Base-by-base conservation (phyloP, 30 jellyfish, hydroid and myxozoan species). In the Catostylus mosaicus region DNA sequence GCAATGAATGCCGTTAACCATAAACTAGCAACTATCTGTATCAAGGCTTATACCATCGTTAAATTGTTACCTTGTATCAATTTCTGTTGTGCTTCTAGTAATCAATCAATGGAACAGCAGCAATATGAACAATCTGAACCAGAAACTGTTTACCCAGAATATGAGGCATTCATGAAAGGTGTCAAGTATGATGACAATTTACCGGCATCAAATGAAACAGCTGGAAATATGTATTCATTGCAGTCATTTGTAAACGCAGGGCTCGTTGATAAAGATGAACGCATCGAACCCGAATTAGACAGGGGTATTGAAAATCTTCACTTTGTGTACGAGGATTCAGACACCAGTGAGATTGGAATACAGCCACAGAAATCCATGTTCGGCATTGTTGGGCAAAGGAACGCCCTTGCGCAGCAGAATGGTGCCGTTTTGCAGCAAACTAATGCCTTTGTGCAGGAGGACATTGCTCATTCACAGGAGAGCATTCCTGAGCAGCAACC, bases 221-320 rank as follows among this genome's bases (percentile, higher is more conserved):
- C 67, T n/a, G 26, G 67, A 32, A 54, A 29, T 32, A 29, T 32
- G n/a, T n/a, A n/a, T n/a, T n/a, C n/a, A n/a, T n/a, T n/a, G n/a
- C n/a, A n/a, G n/a, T n/a, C n/a, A n/a, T n/a, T n/a, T 14, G 54
- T 40, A 5, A 14, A 40, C 14, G 54, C 54, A 5, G 54, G 67
- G 7, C 46, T n/a, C 4, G 36, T 43, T 12, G 26, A 50, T 16
- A 67, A 43, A 45, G 24, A 27, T 2, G 67, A 69, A 69, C 19
- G 82, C 33, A 32, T 32, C 24, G 82, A 69, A 1, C 46, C 82
- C n/a, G 60, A 14, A 14, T 45, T 69, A 45, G 82, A 69, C 67
- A 43, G 67, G 38, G 82, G 82, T 32, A 32, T 69, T 16, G 67
- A 69, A n/a, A 45, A 27, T 26, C 51, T 69, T 26, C 37, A 69